These are phyloP conservation scores for Oscheius sp. DNA, from an alignment of 2,888 invertebrate genomes.

Conservation along the genomic window DNA sequence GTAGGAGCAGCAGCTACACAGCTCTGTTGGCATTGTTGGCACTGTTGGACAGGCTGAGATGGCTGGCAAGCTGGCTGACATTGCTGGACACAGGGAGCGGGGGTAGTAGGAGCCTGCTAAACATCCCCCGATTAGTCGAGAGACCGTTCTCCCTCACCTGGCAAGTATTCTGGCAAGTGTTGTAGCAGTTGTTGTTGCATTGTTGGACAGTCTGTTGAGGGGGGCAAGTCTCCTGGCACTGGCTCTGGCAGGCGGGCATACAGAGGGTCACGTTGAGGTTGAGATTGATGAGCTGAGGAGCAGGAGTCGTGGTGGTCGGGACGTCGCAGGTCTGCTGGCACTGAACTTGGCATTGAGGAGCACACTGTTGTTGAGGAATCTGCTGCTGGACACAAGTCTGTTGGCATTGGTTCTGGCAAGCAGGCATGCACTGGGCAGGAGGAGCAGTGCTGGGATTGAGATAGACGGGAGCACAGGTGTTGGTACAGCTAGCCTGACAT, in stretches of 20 bases:
- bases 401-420: slow-evolving; percentile 38
- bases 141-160: background rate
- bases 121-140: slow-evolving; percentile 20
- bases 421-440: slow-evolving; percentile 53
- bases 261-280: slow-evolving; percentile 35
- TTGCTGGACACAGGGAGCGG: slow-evolving; percentile 40
- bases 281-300: slow-evolving; percentile 19
- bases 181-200: slow-evolving; percentile 41
- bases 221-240: slow-evolving; percentile 42
- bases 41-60: slow-evolving; percentile 29
- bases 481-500: slow-evolving; percentile 42
- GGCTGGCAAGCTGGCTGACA: slow-evolving; percentile 42
- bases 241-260: slow-evolving; percentile 45
- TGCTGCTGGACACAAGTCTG: slow-evolving; percentile 25
- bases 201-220: slow-evolving; percentile 42
- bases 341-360: slow-evolving; percentile 42
- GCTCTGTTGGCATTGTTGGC: slow-evolving; percentile 42
- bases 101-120: slow-evolving; percentile 14
- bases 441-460: slow-evolving; percentile 1
- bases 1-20: slow-evolving; percentile 37
- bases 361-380: slow-evolving; percentile 27
- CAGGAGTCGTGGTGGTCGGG: slow-evolving; percentile 16
- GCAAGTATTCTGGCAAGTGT: slow-evolving; percentile 35
- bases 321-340: slow-evolving; percentile 37
- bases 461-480: background rate